Base-by-base conservation (phyloP, 1,140 invertebrate genomes). In the Epicauta chinensis region DNA sequence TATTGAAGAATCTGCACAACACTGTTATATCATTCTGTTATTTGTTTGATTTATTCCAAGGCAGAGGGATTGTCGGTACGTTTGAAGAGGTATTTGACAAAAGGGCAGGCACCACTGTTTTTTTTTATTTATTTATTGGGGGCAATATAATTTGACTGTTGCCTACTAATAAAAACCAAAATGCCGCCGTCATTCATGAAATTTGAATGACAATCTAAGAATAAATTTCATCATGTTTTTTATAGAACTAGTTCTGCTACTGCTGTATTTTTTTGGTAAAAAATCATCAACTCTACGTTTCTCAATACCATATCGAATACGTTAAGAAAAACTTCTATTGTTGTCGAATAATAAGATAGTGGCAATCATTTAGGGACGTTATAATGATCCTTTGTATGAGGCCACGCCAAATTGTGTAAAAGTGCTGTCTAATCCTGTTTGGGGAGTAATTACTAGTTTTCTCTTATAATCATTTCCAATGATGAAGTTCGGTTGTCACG, bases 1-100 rank as follows among this genome's bases (percentile, higher is more conserved):
- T 23, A 23, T 5, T 23, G 23, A 23, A 23, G 53, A 59, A 59
- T 59, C 57, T 56, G 57, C 53, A 53, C 52, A 55, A 59, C 53
- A 50, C 53, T 52, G 56, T 59, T 56, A 59, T 50, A 53, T 46
- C 52, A 23, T 55, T 55, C 35, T 29, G 53, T 59, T 53, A 56
- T 59, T 59, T 37, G 50, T 59, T 59, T 37, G 50, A 39, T 59
- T 59, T 59, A 59, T 59, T 59, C 49, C 50, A 53, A 29, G 47
- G 44, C 23, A 17, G 38, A 31, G 16, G 38, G 36, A 17, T 29
- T 16, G 45, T 53, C 57, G 57, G 56, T 36, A 41, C 17, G 42
- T 43, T n/a, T 53, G 57, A 35, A 29, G 56, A 59, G 53, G 49
- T 53, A 53, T 16, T 37, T 15, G 16, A 42, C 43, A 36, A 59